A percentile compares a stretch with the other conserved stretches of the same genome.
Conservation (phyloP, 2,113 vertebrate species). For the Orycteropus afer region DNA sequence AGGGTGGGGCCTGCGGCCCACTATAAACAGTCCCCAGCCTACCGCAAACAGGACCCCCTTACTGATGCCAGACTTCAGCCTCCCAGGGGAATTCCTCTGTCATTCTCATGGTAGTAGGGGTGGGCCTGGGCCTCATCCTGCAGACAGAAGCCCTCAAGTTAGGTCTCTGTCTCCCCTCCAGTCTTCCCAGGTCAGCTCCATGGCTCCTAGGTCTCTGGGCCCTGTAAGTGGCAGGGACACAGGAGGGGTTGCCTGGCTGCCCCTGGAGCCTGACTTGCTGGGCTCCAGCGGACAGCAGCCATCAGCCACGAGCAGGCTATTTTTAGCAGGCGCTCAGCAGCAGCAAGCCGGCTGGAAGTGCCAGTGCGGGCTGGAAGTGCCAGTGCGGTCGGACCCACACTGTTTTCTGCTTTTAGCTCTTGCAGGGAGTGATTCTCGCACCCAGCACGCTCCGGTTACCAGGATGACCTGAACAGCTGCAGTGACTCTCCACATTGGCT, state of each 20-base stretch:
- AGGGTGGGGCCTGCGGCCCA: background rate
- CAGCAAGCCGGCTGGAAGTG: background rate
- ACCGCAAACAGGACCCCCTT: background rate
- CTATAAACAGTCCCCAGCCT: background rate
- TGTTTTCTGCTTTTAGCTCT: slow-evolving; percentile 57
- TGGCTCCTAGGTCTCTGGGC: background rate
- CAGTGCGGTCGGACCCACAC: background rate
- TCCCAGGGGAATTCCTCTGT: background rate
- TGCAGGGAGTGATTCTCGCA: slow-evolving; percentile 23
- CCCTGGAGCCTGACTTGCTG: background rate
- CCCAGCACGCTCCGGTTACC: slow-evolving; percentile 60
- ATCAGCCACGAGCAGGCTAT: background rate
- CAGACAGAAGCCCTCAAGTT: background rate
- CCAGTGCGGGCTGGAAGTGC: background rate
- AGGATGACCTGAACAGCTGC: slow-evolving; percentile 51
- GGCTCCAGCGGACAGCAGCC: background rate
- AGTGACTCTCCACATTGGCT: background rate
- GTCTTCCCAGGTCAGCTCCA: background rate
- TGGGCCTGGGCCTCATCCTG: background rate
- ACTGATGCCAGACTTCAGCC: background rate
- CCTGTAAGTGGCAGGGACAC: background rate
- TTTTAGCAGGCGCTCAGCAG: slow-evolving; percentile 33
- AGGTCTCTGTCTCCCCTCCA: background rate
- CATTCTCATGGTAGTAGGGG: background rate
- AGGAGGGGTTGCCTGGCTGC: background rate